phyloP scores from a whole-genome alignment of 2,113 vertebrate genomes.

The Aphyosemion australe region DNA sequence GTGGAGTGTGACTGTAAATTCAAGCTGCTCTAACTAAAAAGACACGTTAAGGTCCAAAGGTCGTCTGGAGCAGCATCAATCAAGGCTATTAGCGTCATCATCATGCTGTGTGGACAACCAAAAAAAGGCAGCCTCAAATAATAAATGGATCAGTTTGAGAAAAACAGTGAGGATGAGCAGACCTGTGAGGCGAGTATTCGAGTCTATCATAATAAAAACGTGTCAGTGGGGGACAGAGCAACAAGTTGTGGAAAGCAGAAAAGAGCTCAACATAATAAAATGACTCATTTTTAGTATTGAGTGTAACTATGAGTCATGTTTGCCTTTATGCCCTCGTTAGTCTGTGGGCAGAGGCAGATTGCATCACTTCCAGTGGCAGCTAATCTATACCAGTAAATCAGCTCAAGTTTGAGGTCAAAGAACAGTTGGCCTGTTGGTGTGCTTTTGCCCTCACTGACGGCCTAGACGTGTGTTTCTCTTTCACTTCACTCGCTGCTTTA shows the following conservation, averaged over 20 bases:
- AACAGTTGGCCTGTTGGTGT: conserved; percentile 17
- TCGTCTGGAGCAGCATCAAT: conserved; percentile 35
- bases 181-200: neutral
- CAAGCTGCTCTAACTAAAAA: conserved; percentile 19
- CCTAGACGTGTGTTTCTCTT: neutral
- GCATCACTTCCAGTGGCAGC: conserved; percentile 46
- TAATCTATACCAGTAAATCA: conserved; percentile 66
- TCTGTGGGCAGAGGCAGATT: conserved; percentile 33
- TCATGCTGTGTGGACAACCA: conserved; percentile 11
- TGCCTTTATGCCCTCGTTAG: conserved; percentile 1
- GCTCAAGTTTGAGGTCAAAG: conserved; percentile 26
- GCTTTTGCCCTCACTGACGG: conserved; percentile 7
- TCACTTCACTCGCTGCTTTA: neutral
- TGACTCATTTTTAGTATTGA: conserved; percentile 23
- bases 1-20: conserved; percentile 54
- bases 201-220: conserved; percentile 17
- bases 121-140: conserved; percentile 5
- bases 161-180: neutral
- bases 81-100: conserved; percentile 18
- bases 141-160: conserved; percentile 2
- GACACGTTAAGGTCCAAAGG: conserved; percentile 25
- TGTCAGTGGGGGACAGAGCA: conserved; percentile 8
- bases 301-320: conserved; percentile 30
- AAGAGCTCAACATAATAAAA: conserved; percentile 27
- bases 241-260: conserved; percentile 6